These are phyloP conservation scores for Rhamnusium bicolor DNA, from an alignment of 2,888 invertebrate species.

Conservation along the genomic window DNA sequence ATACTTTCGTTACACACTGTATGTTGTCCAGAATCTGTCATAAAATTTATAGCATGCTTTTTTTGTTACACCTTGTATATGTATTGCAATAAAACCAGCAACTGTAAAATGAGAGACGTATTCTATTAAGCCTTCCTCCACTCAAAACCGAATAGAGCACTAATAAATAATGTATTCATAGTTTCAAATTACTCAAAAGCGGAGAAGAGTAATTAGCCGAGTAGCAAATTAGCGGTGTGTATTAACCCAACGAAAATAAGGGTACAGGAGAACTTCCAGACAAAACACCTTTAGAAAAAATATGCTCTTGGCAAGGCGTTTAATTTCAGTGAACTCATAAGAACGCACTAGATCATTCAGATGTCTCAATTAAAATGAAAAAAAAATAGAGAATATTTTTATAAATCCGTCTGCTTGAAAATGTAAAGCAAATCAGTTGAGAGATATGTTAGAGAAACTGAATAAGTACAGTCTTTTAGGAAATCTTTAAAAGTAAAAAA, in stretches of 20 bases:
- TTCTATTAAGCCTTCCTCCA: neutral
- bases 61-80: no score
- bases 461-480: neutral
- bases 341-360: neutral
- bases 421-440: neutral
- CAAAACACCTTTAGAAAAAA: slow-evolving; percentile 12
- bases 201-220: slow-evolving; percentile 2
- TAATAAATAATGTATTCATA: slow-evolving; percentile 1
- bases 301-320: neutral
- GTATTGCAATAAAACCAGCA: neutral
- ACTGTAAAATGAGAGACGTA: no score
- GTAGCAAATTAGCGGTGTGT: neutral
- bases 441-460: neutral
- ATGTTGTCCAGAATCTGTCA: no score
- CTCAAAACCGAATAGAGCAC: neutral
- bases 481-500: neutral
- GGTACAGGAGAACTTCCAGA: neutral
- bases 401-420: neutral
- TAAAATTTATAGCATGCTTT: no score
- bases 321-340: neutral
- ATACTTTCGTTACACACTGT: no score
- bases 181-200: neutral
- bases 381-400: neutral
- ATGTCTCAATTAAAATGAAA: neutral
- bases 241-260: neutral